Conservation (phyloP, 2,113 vertebrate species). For the Brevimyrus niger region DNA sequence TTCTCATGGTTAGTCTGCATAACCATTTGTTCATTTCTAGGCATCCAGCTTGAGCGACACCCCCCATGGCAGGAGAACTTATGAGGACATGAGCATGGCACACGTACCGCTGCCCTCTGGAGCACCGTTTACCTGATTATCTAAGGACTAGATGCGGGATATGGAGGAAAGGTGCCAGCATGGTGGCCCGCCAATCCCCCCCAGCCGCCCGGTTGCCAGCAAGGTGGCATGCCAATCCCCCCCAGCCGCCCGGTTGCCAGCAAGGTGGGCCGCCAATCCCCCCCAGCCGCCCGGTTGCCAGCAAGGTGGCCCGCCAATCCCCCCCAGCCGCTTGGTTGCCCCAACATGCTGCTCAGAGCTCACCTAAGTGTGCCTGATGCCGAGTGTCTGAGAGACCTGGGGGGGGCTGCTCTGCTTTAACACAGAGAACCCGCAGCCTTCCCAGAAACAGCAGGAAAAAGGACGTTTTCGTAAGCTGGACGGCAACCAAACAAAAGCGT, state of each 20-base stretch:
- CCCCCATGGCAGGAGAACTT: not conserved
- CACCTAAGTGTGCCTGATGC: not conserved
- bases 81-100: not conserved
- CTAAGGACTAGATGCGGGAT: not conserved
- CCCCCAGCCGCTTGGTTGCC: not conserved
- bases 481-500: slow-evolving; percentile 14
- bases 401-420: not conserved
- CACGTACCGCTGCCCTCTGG: not conserved
- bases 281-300: not conserved
- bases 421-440: not conserved
- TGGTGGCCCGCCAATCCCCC: not conserved
- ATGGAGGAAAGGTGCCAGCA: not conserved
- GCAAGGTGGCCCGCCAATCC: not conserved
- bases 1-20: not conserved
- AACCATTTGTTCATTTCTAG: not conserved
- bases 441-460: slow-evolving; percentile 3
- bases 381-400: not conserved
- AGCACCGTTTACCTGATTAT: not conserved
- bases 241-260: not conserved
- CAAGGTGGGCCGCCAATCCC: not conserved
- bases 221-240: not conserved
- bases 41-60: not conserved
- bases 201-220: not conserved
- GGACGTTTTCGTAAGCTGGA: slow-evolving; percentile 26
- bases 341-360: not conserved